A percentile compares a stretch with the other conserved stretches of the same genome.
phyloP scores from a whole-genome alignment of 2,888 invertebrate genomes.

The Cecidostiba fungosa region DNA sequence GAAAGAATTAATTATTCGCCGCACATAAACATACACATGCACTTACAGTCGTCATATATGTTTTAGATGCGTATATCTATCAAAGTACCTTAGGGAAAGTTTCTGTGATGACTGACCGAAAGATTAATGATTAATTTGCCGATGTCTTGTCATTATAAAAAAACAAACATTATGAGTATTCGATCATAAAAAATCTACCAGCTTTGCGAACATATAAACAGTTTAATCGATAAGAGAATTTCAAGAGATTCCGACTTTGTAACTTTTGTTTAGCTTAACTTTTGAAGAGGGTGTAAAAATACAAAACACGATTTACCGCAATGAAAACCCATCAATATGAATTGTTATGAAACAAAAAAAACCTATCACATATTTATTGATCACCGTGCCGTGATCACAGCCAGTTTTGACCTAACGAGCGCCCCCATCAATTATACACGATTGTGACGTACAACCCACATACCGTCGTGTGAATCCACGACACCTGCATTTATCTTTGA shows the following conservation, averaged over 20 bases:
- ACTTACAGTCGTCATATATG: conserved; percentile 2
- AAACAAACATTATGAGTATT: no score
- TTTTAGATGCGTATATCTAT: conserved; percentile 31
- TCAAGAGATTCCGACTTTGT: no score
- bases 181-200: neutral
- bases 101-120: conserved; percentile 57
- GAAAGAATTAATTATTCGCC: neutral
- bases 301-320: neutral
- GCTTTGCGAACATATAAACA: neutral
- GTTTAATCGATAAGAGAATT: neutral
- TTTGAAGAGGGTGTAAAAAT: neutral
- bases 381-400: conserved; percentile 35
- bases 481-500: conserved; percentile 40
- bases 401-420: neutral
- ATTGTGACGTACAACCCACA: neutral
- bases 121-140: conserved; percentile 51
- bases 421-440: neutral
- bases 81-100: conserved; percentile 36
- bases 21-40: neutral
- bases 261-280: neutral
- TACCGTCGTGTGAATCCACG: no score
- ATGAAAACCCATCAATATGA: neutral
- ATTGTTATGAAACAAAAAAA: neutral
- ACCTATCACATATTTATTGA: conserved; percentile 14
- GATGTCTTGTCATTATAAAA: neutral